A percentile compares a stretch with the other conserved stretches of the same genome.
phyloP scores from a whole-genome alignment of 2,888 invertebrate genomes.

The Cheilosia urbana region DNA sequence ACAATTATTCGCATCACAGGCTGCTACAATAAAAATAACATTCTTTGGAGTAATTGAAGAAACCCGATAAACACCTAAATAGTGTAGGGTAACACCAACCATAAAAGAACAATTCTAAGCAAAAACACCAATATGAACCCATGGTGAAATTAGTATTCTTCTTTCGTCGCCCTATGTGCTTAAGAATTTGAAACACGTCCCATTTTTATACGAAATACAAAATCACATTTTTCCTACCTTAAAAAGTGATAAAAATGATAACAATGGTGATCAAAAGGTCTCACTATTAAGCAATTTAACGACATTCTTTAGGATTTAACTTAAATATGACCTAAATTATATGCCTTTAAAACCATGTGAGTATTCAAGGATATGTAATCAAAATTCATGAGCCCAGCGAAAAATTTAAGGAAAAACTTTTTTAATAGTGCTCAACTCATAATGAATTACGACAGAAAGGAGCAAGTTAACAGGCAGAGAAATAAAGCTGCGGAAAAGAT shows the following conservation, averaged over 20 bases:
- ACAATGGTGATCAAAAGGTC: slow-evolving; percentile 25
- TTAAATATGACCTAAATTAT: slow-evolving; percentile 39
- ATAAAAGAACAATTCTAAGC: too few relatives aligned
- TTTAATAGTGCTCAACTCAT: slow-evolving; percentile 72
- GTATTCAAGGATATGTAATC: slow-evolving; percentile 67
- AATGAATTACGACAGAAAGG: slow-evolving; percentile 69
- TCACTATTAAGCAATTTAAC: slow-evolving; percentile 41
- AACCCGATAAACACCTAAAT: too few relatives aligned
- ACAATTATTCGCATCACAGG: too few relatives aligned
- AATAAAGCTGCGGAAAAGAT: slow-evolving; percentile 66
- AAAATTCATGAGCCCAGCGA: slow-evolving; percentile 68
- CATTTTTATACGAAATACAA: slow-evolving; percentile 35
- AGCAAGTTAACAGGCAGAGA: slow-evolving; percentile 67
- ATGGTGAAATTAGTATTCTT: slow-evolving; percentile 48
- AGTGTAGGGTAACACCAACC: too few relatives aligned
- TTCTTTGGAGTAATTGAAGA: too few relatives aligned
- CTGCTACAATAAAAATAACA: too few relatives aligned
- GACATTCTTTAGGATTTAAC: slow-evolving; percentile 43
- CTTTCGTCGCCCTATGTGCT: slow-evolving; percentile 28
- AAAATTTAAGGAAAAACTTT: slow-evolving; percentile 68
- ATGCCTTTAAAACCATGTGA: slow-evolving; percentile 50
- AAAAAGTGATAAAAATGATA: slow-evolving; percentile 38
- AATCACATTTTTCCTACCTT: slow-evolving; percentile 22
- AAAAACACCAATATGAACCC: slow-evolving; percentile 13
- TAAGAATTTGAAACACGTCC: slow-evolving; percentile 52